Percentiles rank a stretch among this genome's conserved stretches.
Conservation (phyloP, 1,140 invertebrate species). For the Drosophila biarmipes region DNA sequence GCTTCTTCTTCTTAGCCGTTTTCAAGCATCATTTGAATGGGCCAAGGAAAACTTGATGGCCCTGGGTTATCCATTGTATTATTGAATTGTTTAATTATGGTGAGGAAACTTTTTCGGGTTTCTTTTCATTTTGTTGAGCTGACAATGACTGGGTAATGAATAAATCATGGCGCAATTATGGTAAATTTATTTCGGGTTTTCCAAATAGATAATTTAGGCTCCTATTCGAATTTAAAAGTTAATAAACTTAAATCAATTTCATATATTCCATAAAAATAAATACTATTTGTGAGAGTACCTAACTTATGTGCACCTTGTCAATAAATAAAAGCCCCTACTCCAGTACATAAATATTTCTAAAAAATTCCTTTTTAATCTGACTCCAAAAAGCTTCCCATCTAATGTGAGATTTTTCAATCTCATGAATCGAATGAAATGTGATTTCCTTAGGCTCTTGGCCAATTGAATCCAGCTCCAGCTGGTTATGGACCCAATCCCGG, state of each 20-base stretch:
- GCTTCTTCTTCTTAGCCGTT: conserved; percentile 19
- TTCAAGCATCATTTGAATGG: conserved; percentile 52
- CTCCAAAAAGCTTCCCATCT: background rate
- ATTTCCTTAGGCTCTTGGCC: conserved; percentile 9
- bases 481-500: conserved; percentile 11
- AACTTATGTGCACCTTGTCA: too few relatives aligned
- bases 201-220: too few relatives aligned
- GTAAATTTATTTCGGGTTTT: background rate
- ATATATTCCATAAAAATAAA: too few relatives aligned
- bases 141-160: conserved; percentile 21
- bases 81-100: conserved; percentile 51
- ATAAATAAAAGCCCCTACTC: too few relatives aligned
- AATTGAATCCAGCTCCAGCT: conserved; percentile 36
- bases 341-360: background rate
- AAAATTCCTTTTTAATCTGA: background rate
- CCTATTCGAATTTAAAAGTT: background rate
- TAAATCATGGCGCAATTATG: conserved; percentile 27
- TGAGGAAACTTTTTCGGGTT: conserved; percentile 22
- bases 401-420: background rate
- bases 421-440: conserved; percentile 2
- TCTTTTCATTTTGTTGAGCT: conserved; percentile 13
- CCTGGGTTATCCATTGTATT: conserved; percentile 39
- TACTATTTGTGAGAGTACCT: too few relatives aligned
- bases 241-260: too few relatives aligned
- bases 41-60: conserved; percentile 35